Conservation (phyloP, 2,888 invertebrate species). For the Chromoteleia sp. region DNA sequence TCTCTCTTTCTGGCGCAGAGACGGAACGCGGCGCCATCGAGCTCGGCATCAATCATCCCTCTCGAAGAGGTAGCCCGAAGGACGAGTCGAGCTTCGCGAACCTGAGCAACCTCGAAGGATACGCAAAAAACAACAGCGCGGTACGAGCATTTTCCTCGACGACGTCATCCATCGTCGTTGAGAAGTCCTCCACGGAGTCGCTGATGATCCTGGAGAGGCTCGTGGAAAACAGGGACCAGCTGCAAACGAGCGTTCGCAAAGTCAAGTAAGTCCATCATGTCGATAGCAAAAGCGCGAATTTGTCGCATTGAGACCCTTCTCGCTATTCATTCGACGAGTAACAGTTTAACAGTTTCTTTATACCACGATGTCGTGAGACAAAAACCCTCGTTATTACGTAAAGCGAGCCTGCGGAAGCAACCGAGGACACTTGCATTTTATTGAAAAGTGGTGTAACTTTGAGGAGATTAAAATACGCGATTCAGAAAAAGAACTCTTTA, state of each 20-base stretch:
- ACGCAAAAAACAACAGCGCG: constrained; percentile 54
- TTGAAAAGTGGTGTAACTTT: constrained; percentile 3
- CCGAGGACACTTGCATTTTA: not conserved
- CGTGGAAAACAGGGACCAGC: constrained; percentile 30
- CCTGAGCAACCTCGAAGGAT: constrained; percentile 38
- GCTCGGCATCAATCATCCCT: constrained; percentile 74
- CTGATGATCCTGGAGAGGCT: constrained; percentile 40
- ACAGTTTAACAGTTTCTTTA: constrained; percentile 1
- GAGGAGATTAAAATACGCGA: constrained; percentile 4
- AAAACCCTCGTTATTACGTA: constrained; percentile 2
- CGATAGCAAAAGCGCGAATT: not conserved
- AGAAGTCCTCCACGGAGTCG: constrained; percentile 60
- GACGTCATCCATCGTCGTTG: constrained; percentile 49
- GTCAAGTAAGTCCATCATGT: constrained; percentile 22
- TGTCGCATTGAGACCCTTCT: not conserved
- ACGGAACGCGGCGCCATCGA: constrained; percentile 73
- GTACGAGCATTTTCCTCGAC: constrained; percentile 44
- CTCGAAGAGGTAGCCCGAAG: constrained; percentile 32
- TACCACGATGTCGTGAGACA: not conserved
- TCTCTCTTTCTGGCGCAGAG: constrained; percentile 70
- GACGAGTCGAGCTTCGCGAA: constrained; percentile 37
- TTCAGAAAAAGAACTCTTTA: not conserved
- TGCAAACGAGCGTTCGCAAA: constrained; percentile 7
- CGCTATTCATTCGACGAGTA: not conserved
- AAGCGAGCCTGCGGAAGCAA: not conserved